Evolutionary conservation across 1,140 invertebrate species (phyloP).

Genomic region (Lepidurus apus): DNA sequence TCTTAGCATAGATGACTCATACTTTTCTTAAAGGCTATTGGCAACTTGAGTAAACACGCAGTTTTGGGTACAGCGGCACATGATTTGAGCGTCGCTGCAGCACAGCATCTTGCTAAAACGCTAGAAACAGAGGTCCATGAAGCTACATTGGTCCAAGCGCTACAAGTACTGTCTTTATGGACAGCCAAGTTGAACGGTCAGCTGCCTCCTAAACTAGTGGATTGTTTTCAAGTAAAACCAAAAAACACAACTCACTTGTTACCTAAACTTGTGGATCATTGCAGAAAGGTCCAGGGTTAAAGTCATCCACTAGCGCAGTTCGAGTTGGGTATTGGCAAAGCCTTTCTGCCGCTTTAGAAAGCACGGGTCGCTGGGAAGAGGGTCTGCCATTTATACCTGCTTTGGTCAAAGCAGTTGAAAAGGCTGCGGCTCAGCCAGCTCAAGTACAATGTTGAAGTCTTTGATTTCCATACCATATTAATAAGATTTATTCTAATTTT

Average conservation of each 20-base stretch:
- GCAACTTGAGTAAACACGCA: conserved; percentile 68
- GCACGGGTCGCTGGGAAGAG: conserved; percentile 47
- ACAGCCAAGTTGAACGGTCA: conserved; percentile 53
- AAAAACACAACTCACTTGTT: conserved; percentile 18
- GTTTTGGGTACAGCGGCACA: conserved; percentile 56
- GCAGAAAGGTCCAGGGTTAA: conserved; percentile 68
- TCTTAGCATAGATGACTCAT: conserved; percentile 24
- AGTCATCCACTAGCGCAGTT: conserved; percentile 69
- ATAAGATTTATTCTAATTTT: conserved; percentile 23
- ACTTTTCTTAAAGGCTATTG: conserved; percentile 55
- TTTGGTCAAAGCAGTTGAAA: conserved; percentile 63
- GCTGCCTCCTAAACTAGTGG: conserved; percentile 62
- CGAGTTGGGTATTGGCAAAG: conserved; percentile 71
- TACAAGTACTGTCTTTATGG: conserved; percentile 78
- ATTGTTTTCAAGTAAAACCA: conserved; percentile 62
- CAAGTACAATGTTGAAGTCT: conserved; percentile 45
- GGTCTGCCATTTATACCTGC: conserved; percentile 52
- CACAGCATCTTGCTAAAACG: conserved; percentile 66
- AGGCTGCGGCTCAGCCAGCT: conserved; percentile 59
- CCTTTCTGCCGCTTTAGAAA: conserved; percentile 54
- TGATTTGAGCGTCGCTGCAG: conserved; percentile 56
- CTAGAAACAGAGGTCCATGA: conserved; percentile 88
- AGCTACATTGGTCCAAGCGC: conserved; percentile 72
- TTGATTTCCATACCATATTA: neutral
- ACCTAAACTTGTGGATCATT: conserved; percentile 31